Conservation (phyloP, 2,113 vertebrate species). For the Equus quagga region DNA sequence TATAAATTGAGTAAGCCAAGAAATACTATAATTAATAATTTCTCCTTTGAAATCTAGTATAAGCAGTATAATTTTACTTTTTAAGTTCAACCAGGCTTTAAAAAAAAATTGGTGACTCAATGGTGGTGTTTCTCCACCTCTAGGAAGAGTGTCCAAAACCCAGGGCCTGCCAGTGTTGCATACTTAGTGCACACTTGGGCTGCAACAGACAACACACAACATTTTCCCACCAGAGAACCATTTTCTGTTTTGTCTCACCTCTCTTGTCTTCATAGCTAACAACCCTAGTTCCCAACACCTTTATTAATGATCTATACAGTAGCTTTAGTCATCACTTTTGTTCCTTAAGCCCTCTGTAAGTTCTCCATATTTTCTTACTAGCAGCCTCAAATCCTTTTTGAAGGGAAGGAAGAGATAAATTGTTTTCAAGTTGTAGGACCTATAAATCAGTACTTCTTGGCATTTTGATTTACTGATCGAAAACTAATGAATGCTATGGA, state of each 20-base stretch:
- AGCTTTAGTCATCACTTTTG: neutral
- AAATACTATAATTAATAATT: constrained; percentile 27
- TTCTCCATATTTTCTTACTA: neutral
- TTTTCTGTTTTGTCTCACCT: neutral
- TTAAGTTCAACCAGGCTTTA: neutral
- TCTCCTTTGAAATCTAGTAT: constrained; percentile 8
- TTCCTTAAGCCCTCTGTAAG: neutral
- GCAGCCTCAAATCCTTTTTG: neutral
- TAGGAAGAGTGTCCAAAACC: neutral
- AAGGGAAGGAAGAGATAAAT: neutral
- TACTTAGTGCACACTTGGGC: neutral
- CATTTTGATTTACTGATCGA: neutral
- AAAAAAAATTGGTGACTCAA: neutral
- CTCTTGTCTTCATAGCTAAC: neutral
- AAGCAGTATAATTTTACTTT: neutral
- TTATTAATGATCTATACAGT: neutral
- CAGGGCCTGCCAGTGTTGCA: too few relatives aligned
- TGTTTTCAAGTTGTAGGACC: neutral
- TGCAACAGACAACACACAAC: neutral
- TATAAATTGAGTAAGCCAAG: neutral
- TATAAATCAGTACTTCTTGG: constrained; percentile 12
- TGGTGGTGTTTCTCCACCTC: neutral
- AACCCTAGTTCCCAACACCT: neutral
- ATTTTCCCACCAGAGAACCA: neutral
- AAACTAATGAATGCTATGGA: neutral